Evolutionary conservation across 1,140 invertebrate species (phyloP).

Genomic region (Choristoneura fumiferana): DNA sequence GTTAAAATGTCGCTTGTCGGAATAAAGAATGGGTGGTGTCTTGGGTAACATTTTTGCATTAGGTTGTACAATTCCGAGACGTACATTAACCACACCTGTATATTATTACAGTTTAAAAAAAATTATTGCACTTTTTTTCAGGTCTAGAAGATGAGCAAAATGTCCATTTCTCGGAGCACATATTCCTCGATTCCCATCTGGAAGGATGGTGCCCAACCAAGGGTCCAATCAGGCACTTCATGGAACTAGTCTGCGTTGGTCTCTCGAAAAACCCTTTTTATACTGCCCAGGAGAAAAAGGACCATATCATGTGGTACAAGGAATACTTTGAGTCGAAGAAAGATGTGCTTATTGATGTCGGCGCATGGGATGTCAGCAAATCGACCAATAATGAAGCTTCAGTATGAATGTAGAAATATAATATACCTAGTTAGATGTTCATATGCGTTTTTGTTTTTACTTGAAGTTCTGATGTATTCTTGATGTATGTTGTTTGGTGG

Average conservation of each 20-base stretch:
- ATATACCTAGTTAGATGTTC: slow-evolving; percentile 10
- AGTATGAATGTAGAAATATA: not conserved
- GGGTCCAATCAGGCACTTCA: slow-evolving; percentile 96
- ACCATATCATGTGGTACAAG: slow-evolving; percentile 95
- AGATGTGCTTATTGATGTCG: slow-evolving; percentile 83
- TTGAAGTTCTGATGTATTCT: no score
- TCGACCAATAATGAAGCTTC: slow-evolving; percentile 25
- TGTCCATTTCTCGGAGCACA: slow-evolving; percentile 93
- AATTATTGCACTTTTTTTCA: slow-evolving; percentile 60
- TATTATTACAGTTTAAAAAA: no score
- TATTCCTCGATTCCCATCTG: slow-evolving; percentile 93
- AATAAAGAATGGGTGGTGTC: no score
- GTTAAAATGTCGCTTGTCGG: no score
- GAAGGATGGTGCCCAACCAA: slow-evolving; percentile 92
- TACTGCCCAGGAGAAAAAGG: slow-evolving; percentile 91
- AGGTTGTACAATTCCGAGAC: no score
- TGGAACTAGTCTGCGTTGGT: slow-evolving; percentile 97
- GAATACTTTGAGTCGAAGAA: slow-evolving; percentile 93
- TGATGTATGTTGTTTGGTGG: no score
- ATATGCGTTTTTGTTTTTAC: not conserved
- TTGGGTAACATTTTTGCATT: no score
- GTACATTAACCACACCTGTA: no score
- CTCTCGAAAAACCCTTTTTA: slow-evolving; percentile 96
- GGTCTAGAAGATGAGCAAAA: slow-evolving; percentile 88
- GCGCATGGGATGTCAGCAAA: slow-evolving; percentile 49